Evolutionary conservation across 2,888 invertebrate genomes (phyloP), one percentile per base, ranked within the genome.

Genomic region (Eustalomyia histrio): DNA sequence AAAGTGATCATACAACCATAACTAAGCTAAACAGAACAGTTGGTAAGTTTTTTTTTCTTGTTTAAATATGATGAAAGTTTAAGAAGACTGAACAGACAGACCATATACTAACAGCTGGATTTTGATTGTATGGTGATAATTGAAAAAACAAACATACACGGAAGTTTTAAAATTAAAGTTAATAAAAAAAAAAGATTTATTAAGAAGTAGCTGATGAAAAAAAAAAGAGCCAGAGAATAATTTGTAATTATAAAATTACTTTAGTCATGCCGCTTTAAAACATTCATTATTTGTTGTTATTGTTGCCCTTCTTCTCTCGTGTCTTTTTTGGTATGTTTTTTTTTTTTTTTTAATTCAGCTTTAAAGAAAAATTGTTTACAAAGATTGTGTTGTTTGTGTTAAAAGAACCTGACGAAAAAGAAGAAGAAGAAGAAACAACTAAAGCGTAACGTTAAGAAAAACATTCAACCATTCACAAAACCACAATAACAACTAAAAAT

Each of bases 361-460:
- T n/a, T 69, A 57, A 68, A 76, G n/a, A 53, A 60, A 72, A 63
- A 64, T 8, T 68, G 17, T 61, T 61, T 55, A 58, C 71, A 58
- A 64, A 50, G 17, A 29, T 35, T 67, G 35, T 35, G 18, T 35
- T 67, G 21, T 53, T 64, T 71, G 43, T 58, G 29, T 29, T 16
- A 21, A 17, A 29, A 74, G 60, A 67, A 76, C 43, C 52, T 58
- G 17, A 55, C 29, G 43, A 67, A 68, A 35, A 52, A 52, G 9
- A 61, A 74, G 58, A 58, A 58, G 52, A 74, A 79, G 58, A 58
- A 58, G 52, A 74, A 79, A 64, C 64, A 79, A 75, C 60, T 64
- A 65, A 75, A 71, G 79, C 79, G 71, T 65, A 75, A 71, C 75
- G 47, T 74, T 65, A 52, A 73, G 64, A 55, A 69, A 24, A 69